These are phyloP conservation scores for Salvelinus sp. DNA, from an alignment of 2,113 vertebrate genomes.

Conservation along the genomic window DNA sequence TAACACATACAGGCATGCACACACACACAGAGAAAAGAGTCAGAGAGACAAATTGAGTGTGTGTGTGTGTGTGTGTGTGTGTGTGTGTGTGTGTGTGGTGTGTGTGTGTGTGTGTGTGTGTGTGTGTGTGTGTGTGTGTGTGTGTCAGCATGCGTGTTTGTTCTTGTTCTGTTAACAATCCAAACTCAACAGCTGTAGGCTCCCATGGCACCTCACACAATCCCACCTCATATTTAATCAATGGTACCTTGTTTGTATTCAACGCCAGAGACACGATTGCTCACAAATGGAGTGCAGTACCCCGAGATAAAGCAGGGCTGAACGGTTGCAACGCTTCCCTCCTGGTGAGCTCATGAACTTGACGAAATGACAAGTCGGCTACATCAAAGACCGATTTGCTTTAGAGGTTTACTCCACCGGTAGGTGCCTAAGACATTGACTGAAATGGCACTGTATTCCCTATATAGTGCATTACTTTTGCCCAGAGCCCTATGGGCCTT, in stretches of 20 bases:
- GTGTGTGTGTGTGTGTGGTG: background rate
- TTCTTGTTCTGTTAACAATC: background rate
- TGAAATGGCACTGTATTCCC: too few relatives aligned
- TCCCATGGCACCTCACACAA: background rate
- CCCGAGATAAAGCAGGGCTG: background rate
- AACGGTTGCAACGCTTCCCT: background rate
- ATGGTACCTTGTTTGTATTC: background rate
- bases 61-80: background rate
- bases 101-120: background rate
- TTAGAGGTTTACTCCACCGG: background rate
- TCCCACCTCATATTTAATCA: background rate
- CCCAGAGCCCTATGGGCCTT: too few relatives aligned
- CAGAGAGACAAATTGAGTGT: background rate
- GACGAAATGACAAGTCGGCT: background rate
- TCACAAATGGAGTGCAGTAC: background rate
- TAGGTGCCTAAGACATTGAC: background rate
- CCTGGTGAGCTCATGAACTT: background rate
- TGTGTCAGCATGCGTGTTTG: background rate
- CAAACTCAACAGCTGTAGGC: background rate
- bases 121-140: slow-evolving; percentile 9
- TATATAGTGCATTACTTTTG: too few relatives aligned
- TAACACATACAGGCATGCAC: too few relatives aligned
- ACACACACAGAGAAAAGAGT: too few relatives aligned
- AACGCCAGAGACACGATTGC: background rate
- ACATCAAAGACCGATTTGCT: background rate